A percentile compares a stretch with the other conserved stretches of the same genome.
Conservation (phyloP, 2,888 invertebrate species). For the Drosophila tanythrix region DNA sequence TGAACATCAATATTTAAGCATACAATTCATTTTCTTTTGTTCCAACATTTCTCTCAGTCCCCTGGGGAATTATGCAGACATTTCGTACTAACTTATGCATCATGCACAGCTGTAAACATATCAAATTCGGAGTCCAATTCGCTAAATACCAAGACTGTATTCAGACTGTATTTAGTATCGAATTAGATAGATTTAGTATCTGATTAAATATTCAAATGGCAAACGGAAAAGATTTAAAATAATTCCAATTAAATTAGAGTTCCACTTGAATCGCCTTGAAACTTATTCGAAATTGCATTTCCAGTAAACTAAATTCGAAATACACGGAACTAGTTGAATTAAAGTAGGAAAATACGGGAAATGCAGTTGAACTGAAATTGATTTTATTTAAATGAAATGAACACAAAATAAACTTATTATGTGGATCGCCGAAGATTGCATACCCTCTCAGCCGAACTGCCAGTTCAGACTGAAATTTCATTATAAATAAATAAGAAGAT, state of each 20-base stretch:
- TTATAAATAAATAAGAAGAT: not conserved
- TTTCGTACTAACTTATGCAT: slow-evolving; percentile 48
- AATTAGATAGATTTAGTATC: not conserved
- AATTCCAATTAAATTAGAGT: not conserved
- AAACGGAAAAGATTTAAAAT: not conserved
- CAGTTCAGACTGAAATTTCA: not conserved
- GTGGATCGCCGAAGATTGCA: not conserved
- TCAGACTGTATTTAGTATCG: not conserved
- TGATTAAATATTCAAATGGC: too few relatives aligned
- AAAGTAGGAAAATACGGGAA: not conserved
- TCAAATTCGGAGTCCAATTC: slow-evolving; percentile 24
- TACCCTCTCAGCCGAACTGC: not conserved
- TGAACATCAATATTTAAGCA: slow-evolving; percentile 57
- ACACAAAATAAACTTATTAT: not conserved
- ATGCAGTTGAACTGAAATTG: not conserved
- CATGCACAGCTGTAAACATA: slow-evolving; percentile 43
- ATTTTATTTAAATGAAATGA: not conserved
- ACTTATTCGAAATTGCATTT: not conserved
- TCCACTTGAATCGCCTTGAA: not conserved
- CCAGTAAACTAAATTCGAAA: not conserved
- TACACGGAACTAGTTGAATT: not conserved
- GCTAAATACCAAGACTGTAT: slow-evolving; percentile 1
- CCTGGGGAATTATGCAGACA: slow-evolving; percentile 14
- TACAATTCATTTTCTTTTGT: slow-evolving; percentile 38
- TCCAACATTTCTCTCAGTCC: not conserved